Base-by-base conservation (phyloP, 2,113 vertebrate genomes). In the Leucoraja erinaceus region DNA sequence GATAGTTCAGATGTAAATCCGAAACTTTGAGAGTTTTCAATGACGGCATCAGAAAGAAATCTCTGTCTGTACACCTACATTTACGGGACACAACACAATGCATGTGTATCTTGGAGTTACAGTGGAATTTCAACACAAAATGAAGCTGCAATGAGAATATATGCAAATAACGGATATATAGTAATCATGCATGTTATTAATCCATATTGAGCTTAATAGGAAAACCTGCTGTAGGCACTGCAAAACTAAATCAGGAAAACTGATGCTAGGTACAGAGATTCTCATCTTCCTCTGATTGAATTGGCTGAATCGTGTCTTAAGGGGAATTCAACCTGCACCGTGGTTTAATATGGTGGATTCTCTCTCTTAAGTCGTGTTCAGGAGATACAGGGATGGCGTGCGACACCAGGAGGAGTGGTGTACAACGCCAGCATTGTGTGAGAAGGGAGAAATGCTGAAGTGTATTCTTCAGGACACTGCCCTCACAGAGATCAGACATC, bases 181-280 rank as follows among this genome's bases (percentile, higher is more conserved):
- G 66, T 47, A 91, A 91, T 72, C 88, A 70, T 91, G 88, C 63
- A 91, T 47, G 66, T 72, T 66, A 91, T 91, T 91, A 72, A 91
- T 47, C 66, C 72, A 33, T 72, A 91, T 91, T 33, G 66, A 12
- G n/a, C 47, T 33, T 70, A 72, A 91, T 91, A 38, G 66, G 47
- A 91, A 91, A 91, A 91, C 20, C 18, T 72, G 66, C 66, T 91
- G 88, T 22, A 91, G 88, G 66, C 88, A 91, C 9, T 72, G 88
- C 31, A 31, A 33, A 72, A 12, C 22, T 33, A 47, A 47, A 91
- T 91, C 88, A 72, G 38, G 70, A 72, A 22, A 33, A 38, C n/a
- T 38, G 33, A 72, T 72, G 88, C 66, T 66, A 91, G 88, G 66
- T 90, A 38, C 88, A 90, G 33, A 33, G 88, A 33, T 90, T 90